Base-by-base conservation (phyloP, 2,888 invertebrate genomes). In the Zele albiditarsus region DNA sequence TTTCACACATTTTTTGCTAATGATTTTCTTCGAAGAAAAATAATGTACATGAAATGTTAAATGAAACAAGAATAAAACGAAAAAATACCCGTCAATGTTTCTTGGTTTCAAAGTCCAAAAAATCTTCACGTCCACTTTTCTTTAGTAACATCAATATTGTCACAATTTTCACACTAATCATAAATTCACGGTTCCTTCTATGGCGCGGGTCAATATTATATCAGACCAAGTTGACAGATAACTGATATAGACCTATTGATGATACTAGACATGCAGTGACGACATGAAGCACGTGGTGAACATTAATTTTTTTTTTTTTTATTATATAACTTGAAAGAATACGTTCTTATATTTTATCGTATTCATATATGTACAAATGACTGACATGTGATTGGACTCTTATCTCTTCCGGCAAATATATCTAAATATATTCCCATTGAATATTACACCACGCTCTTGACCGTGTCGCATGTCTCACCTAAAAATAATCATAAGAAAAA, bases 371-470 rank as follows among this genome's bases (percentile, higher is more conserved):
- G 6, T 46, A 46, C n/a, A 46, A n/a, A 46, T n/a, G n/a, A 46
- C 16, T n/a, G n/a, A 46, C n/a, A 46, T 53, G 20, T 53, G 53
- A 20, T 20, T 20, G 20, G 20, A 20, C 20, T 53, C 20, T 20
- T 53, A 53, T 53, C 53, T 53, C 53, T 53, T 53, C 53, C 53
- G 53, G 53, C n/a, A 6, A 53, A 20, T 23, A 46, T 46, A 46
- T 14, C n/a, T n/a, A 16, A 16, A 46, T 16, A n/a, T 16, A 46
- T n/a, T 14, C 16, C n/a, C 25, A 60, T 1, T 20, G 25, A 60
- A 60, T 23, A 28, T n/a, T 2, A 27, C 62, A 27, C 28, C 16
- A 31, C 31, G 14, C 58, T 31, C 62, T 62, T 62, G 16, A 62
- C 28, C 25, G 28, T 6, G 27, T 16, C 28, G 3, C 2, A 28